phyloP scores from a whole-genome alignment of 2,113 vertebrate species.

The Seriola quinqueradiata region DNA sequence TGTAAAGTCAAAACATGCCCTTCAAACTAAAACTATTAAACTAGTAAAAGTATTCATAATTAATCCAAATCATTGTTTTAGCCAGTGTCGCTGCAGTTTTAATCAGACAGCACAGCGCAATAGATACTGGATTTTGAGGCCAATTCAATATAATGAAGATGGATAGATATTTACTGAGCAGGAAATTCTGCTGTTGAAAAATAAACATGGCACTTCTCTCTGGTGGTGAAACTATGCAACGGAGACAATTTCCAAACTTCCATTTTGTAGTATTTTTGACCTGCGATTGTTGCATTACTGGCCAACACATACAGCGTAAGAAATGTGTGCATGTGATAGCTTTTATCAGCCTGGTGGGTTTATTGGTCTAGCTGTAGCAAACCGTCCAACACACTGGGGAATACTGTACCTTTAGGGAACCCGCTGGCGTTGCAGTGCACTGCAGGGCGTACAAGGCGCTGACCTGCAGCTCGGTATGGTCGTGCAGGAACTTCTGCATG shows the following conservation, averaged over 20 bases:
- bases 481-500: conserved; percentile 99
- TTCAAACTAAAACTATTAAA: no score
- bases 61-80: no score
- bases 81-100: no score
- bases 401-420: conserved; percentile 94
- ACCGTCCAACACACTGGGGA: no score
- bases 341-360: no score
- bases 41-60: no score
- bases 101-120: no score
- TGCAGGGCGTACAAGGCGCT: conserved; percentile 97
- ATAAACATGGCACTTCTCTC: neutral
- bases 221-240: neutral
- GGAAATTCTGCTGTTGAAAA: neutral
- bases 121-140: no score
- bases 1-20: neutral
- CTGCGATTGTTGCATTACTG: no score
- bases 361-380: neutral
- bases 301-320: no score
- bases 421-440: conserved; percentile 95
- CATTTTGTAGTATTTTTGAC: neutral
- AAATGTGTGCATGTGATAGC: no score
- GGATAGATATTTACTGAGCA: neutral
- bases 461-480: conserved; percentile 97
- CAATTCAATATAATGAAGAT: no score
- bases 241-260: neutral